phyloP scores from a whole-genome alignment of 2,113 vertebrate genomes.

The Tupaia chinensis region DNA sequence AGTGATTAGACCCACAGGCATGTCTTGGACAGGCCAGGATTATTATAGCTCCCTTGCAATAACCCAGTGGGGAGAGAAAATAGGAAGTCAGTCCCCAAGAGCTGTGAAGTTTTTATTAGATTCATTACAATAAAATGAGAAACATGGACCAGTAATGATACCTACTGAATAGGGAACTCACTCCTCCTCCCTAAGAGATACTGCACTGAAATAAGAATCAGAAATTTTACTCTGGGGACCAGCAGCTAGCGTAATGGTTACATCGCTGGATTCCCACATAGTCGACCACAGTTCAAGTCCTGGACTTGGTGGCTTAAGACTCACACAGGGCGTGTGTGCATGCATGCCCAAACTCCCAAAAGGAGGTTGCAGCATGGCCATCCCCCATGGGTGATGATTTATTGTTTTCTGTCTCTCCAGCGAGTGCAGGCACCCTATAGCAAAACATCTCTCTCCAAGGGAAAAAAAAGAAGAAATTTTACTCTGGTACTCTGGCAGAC shows the following conservation, averaged over 20 bases:
- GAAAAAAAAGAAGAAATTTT: not conserved
- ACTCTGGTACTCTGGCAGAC: no score
- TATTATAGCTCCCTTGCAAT: not conserved
- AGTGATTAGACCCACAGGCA: not conserved
- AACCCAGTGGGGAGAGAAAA: not conserved
- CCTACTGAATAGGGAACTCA: not conserved
- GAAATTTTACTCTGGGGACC: not conserved
- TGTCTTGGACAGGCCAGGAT: not conserved
- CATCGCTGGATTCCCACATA: no score
- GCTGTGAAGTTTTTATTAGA: not conserved
- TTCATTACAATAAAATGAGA: slow-evolving; percentile 3
- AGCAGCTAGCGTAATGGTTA: no score
- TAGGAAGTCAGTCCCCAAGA: not conserved
- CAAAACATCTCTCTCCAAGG: no score
- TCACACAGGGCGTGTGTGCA: no score
- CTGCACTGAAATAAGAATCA: not conserved
- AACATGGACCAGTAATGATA: not conserved
- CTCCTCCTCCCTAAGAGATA: not conserved
- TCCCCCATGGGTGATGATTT: no score
- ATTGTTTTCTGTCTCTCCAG: no score
- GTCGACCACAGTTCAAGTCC: no score
- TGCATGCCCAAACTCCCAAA: no score
- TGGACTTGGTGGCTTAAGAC: no score
- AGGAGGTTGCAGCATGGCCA: no score
- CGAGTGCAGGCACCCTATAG: no score